phyloP scores from a whole-genome alignment of 2,888 invertebrate genomes.

The Lithodes maja region DNA sequence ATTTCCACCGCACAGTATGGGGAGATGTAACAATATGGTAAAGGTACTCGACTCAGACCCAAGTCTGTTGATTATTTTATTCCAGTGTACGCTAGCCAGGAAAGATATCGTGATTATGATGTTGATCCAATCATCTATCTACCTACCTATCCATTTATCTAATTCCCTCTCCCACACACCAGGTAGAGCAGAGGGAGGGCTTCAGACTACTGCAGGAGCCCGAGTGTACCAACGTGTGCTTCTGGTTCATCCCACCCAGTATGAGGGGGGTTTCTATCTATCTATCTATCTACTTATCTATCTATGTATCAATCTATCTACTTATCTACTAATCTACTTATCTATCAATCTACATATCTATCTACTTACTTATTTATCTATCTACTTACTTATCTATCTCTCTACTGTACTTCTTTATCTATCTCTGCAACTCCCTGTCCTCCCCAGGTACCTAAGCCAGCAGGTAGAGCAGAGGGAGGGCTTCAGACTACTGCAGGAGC shows the following conservation, averaged over 20 bases:
- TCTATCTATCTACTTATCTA: background rate
- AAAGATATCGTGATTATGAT: too few species aligned
- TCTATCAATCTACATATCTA: too few species aligned
- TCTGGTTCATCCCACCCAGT: slow-evolving; percentile 86
- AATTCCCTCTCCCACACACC: background rate
- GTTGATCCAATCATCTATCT: background rate
- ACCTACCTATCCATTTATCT: background rate
- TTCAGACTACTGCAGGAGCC: slow-evolving; percentile 81
- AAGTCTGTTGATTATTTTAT: too few species aligned
- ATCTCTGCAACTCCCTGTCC: too few species aligned
- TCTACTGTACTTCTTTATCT: too few species aligned
- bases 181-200: slow-evolving; percentile 74
- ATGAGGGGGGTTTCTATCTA: slow-evolving; percentile 75
- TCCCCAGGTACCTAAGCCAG: background rate
- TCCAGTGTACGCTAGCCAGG: too few species aligned
- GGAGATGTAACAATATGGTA: background rate
- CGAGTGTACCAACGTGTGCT: slow-evolving; percentile 90
- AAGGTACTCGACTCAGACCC: too few species aligned
- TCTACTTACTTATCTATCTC: too few species aligned
- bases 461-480: slow-evolving; percentile 75
- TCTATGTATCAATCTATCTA: too few species aligned
- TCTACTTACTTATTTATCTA: background rate
- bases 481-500: slow-evolving; percentile 80
- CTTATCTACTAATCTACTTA: too few species aligned
- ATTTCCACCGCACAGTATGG: too few species aligned